Evolutionary conservation across 2,113 vertebrate species (phyloP).

Genomic region (Mobula hypostoma): DNA sequence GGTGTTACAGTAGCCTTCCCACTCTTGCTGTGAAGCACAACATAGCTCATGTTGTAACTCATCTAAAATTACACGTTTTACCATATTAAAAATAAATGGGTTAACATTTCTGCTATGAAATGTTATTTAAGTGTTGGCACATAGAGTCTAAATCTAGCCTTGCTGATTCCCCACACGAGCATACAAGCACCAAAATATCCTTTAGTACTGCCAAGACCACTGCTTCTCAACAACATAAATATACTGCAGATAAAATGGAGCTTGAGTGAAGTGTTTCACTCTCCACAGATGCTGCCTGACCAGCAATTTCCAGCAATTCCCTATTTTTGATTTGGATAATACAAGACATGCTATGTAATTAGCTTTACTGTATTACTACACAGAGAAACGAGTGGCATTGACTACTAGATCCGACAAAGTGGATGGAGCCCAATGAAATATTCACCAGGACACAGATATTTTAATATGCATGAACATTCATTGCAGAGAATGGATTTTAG

Average conservation of each 20-base stretch:
- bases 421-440: neutral
- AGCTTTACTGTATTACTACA: neutral
- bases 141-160: neutral
- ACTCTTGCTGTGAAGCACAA: neutral
- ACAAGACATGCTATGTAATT: neutral
- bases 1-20: no score
- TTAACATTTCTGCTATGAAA: neutral
- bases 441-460: neutral
- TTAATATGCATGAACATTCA: neutral
- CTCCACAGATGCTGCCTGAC: no score
- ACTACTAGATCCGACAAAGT: neutral
- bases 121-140: neutral
- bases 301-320: no score
- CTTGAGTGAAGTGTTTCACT: no score
- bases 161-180: neutral
- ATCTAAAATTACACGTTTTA: neutral
- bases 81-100: neutral
- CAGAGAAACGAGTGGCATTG: no score
- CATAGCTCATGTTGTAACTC: neutral
- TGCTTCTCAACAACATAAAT: neutral
- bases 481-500: neutral
- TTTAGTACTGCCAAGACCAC: neutral
- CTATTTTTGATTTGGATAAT: neutral
- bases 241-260: no score
- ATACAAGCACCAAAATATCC: neutral